phyloP scores from a whole-genome alignment of 1,140 invertebrate genomes.

The Mylabris phalerata region DNA sequence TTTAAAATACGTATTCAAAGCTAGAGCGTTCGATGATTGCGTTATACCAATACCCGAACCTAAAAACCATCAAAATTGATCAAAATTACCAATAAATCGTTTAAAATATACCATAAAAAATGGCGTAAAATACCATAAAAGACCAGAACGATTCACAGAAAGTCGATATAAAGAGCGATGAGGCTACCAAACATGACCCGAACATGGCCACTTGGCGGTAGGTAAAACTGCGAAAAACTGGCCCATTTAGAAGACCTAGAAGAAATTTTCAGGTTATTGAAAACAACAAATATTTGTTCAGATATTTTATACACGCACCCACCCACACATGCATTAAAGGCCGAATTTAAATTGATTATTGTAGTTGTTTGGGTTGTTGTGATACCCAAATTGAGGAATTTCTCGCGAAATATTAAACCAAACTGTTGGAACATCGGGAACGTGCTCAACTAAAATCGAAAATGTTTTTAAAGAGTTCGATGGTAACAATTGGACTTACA shows the following conservation, averaged over 20 bases:
- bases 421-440: constrained; percentile 60
- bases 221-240: constrained; percentile 55
- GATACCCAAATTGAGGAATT: constrained; percentile 50
- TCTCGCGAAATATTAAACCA: constrained; percentile 57
- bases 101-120: constrained; percentile 27
- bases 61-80: constrained; percentile 27
- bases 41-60: constrained; percentile 53
- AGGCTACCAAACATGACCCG: constrained; percentile 45
- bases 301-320: constrained; percentile 19
- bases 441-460: constrained; percentile 50
- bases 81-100: background rate
- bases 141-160: constrained; percentile 51
- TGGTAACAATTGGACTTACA: constrained; percentile 43
- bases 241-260: constrained; percentile 57
- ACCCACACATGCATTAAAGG: constrained; percentile 53
- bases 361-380: constrained; percentile 54
- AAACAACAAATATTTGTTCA: background rate
- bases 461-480: background rate
- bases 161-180: constrained; percentile 49
- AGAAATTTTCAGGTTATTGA: background rate
- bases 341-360: constrained; percentile 59
- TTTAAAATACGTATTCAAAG: constrained; percentile 46
- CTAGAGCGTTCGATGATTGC: constrained; percentile 50
- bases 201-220: constrained; percentile 56
- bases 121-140: constrained; percentile 48